Percentiles rank a stretch among this genome's conserved stretches.
Conservation (phyloP, 2,797 vertebrate species). For the Chelon labrosus region DNA sequence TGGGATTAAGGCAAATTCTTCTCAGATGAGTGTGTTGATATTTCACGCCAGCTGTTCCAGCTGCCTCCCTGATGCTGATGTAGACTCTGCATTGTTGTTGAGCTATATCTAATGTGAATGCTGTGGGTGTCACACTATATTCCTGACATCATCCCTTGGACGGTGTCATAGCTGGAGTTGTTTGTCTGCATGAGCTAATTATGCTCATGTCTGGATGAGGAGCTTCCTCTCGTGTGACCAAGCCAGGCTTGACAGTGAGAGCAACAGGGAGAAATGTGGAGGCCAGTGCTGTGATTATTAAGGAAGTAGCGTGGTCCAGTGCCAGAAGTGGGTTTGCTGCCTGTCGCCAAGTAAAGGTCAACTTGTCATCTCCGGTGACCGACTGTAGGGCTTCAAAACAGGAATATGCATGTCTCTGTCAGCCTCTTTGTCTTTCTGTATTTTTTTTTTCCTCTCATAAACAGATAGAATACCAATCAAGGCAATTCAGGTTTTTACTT, state of each 20-base stretch:
- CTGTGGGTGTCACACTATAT: slow-evolving; percentile 58
- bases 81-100: slow-evolving; percentile 20
- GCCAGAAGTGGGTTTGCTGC: slow-evolving; percentile 44
- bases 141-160: slow-evolving; percentile 58
- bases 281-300: slow-evolving; percentile 58
- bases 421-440: slow-evolving; percentile 33
- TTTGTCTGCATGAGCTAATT: slow-evolving; percentile 30
- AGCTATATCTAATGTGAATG: slow-evolving; percentile 36
- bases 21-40: slow-evolving; percentile 47
- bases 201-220: slow-evolving; percentile 29
- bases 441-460: slow-evolving; percentile 47
- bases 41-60: slow-evolving; percentile 58
- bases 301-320: slow-evolving; percentile 51
- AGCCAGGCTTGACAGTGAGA: slow-evolving; percentile 45
- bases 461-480: slow-evolving; percentile 42
- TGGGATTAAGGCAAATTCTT: slow-evolving; percentile 52
- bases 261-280: slow-evolving; percentile 37
- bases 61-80: slow-evolving; percentile 51
- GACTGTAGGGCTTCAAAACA: slow-evolving; percentile 39
- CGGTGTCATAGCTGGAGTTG: slow-evolving; percentile 30
- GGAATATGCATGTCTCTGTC: slow-evolving; percentile 36
- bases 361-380: slow-evolving; percentile 60
- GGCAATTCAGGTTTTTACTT: slow-evolving; percentile 64
- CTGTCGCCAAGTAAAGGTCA: slow-evolving; percentile 52
- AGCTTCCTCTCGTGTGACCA: slow-evolving; percentile 48